A percentile compares a stretch with the other conserved stretches of the same genome.
These are phyloP conservation scores for Synergus itoensis DNA, from an alignment of 2,888 invertebrate species.

Conservation along the genomic window DNA sequence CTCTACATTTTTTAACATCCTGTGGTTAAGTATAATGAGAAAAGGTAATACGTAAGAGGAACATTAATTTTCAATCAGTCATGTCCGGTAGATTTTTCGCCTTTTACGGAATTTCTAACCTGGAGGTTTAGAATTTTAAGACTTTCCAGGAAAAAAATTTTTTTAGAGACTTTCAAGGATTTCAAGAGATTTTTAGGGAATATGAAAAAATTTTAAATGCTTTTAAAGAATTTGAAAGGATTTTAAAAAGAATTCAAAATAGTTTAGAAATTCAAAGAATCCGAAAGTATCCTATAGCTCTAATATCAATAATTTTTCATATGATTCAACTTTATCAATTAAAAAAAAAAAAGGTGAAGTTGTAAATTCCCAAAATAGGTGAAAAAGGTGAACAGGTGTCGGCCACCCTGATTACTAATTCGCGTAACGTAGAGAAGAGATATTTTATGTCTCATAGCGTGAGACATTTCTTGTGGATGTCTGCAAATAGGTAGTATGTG, in stretches of 20 bases:
- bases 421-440: conserved; percentile 18
- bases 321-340: too few species aligned
- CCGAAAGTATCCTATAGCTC: too few species aligned
- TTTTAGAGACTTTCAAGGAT: too few species aligned
- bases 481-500: conserved; percentile 30
- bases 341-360: too few species aligned
- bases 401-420: not conserved
- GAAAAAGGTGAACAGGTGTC: too few species aligned
- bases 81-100: not conserved
- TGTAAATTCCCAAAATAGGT: too few species aligned
- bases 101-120: not conserved
- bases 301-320: too few species aligned
- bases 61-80: not conserved
- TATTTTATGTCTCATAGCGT: conserved; percentile 11
- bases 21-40: not conserved
- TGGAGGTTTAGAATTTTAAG: not conserved
- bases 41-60: not conserved
- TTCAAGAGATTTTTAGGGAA: not conserved
- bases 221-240: too few species aligned
- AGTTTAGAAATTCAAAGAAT: too few species aligned
- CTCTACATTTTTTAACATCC: not conserved
- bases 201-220: not conserved
- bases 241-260: too few species aligned
- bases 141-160: too few species aligned
- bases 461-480: conserved; percentile 14